Conservation (phyloP, 2,113 vertebrate species). For the Sylvilagus bachmani region DNA sequence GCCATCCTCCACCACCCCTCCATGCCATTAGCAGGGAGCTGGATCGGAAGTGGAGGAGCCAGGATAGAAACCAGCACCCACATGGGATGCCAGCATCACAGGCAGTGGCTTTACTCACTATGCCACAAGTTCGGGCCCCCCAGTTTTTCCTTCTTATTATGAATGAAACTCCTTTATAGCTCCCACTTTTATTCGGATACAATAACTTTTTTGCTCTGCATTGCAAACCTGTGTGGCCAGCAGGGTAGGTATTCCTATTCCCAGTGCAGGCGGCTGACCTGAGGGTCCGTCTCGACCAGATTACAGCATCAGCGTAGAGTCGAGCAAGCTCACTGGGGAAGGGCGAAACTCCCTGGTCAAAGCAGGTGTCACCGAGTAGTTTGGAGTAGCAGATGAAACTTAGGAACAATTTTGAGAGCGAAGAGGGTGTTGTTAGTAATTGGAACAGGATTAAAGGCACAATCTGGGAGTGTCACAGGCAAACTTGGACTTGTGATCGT, state of each 20-base stretch:
- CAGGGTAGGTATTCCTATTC: background rate
- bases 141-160: background rate
- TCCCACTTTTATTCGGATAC: background rate
- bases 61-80: no score
- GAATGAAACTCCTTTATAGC: background rate
- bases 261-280: background rate
- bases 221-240: background rate
- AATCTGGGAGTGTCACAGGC: background rate
- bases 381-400: background rate
- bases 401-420: background rate
- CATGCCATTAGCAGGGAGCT: no score
- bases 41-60: no score
- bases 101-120: no score
- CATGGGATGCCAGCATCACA: no score
- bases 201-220: background rate
- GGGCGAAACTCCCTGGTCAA: background rate
- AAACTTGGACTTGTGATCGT: background rate
- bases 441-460: background rate
- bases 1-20: no score
- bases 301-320: background rate
- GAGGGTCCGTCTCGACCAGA: background rate
- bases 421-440: background rate
- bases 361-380: background rate
- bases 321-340: background rate
- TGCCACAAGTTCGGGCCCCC: no score